A percentile compares a stretch with the other conserved stretches of the same genome.
Evolutionary conservation across 2,113 vertebrate species (phyloP).

Genomic region (Paramisgurnus dabryanus): DNA sequence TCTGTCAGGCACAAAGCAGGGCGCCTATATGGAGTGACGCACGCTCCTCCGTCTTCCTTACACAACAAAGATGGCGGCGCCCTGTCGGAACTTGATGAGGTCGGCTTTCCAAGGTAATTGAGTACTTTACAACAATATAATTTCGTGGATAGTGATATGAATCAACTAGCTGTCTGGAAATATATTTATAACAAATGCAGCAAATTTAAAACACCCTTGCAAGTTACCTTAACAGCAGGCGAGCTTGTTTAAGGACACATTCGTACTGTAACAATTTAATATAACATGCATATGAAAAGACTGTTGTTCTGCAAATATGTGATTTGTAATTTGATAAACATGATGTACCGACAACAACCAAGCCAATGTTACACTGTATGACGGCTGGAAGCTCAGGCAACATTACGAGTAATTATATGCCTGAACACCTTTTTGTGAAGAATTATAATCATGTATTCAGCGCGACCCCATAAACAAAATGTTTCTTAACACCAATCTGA

Average conservation of each 20-base stretch:
- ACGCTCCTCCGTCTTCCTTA: not conserved
- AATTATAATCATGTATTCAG: too few species aligned
- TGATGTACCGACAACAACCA: too few species aligned
- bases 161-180: not conserved
- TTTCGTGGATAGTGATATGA: not conserved
- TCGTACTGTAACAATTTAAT: not conserved
- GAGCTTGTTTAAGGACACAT: not conserved
- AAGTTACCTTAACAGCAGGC: not conserved
- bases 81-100: slow-evolving; percentile 38
- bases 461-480: too few species aligned
- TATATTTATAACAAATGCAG: not conserved
- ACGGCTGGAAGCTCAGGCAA: too few species aligned
- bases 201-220: not conserved
- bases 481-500: too few species aligned
- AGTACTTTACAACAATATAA: not conserved
- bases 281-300: not conserved
- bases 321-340: too few species aligned
- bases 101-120: slow-evolving; percentile 61
- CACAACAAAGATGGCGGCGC: slow-evolving; percentile 70
- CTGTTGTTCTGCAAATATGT: too few species aligned
- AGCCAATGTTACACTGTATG: too few species aligned
- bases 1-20: too few species aligned
- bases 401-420: too few species aligned
- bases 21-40: too few species aligned
- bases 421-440: too few species aligned